Percentiles rank a stretch among this genome's conserved stretches.
phyloP scores from a whole-genome alignment of 2,888 invertebrate genomes.

The Rotaria socialis region DNA sequence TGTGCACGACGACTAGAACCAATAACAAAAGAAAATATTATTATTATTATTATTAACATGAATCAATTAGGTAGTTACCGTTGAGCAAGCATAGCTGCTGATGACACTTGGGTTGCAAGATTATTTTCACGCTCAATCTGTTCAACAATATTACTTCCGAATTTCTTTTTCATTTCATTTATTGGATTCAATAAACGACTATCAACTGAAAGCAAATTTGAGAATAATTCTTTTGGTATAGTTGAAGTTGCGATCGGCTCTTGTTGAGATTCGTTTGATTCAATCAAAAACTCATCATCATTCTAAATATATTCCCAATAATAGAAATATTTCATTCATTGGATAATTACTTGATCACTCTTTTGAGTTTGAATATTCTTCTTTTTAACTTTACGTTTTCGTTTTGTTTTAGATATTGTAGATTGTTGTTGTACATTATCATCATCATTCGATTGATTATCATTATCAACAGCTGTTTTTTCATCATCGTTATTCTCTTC shows the following conservation, averaged over 20 bases:
- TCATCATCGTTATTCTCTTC: neutral
- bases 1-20: constrained; percentile 5
- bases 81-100: neutral
- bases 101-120: neutral
- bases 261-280: neutral
- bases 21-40: neutral
- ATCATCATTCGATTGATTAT: neutral
- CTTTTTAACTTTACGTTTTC: constrained; percentile 14
- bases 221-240: neutral
- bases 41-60: neutral
- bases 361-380: neutral
- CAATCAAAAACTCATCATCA: constrained; percentile 1
- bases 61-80: neutral
- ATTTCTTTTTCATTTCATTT: constrained; percentile 73
- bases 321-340: neutral
- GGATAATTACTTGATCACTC: neutral
- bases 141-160: constrained; percentile 72
- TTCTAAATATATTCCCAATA: neutral
- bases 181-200: constrained; percentile 66
- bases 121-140: constrained; percentile 53
- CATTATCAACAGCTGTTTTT: neutral
- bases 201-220: neutral
- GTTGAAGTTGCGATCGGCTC: neutral
- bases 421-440: neutral
- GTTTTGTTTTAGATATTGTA: neutral